Percentiles rank a stretch among this genome's conserved stretches.
Conservation (phyloP, 2,888 invertebrate species). For the Ischnura elegans region DNA sequence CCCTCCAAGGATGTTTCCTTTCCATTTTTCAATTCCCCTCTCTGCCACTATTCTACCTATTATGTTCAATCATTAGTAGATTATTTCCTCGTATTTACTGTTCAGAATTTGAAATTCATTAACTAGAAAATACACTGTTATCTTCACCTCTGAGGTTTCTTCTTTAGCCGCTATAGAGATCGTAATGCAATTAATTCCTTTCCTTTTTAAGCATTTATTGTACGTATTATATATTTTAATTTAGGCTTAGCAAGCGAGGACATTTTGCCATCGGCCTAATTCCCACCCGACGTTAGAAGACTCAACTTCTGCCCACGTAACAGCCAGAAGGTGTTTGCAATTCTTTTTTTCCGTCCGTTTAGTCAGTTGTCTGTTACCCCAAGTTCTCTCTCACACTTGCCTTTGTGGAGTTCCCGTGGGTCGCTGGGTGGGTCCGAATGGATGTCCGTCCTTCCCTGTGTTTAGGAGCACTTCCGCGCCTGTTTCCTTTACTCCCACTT, state of each 20-base stretch:
- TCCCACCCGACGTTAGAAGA: background rate
- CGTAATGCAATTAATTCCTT: too few species aligned
- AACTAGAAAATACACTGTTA: too few species aligned
- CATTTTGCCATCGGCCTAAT: conserved; percentile 37
- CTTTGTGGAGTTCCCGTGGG: too few species aligned
- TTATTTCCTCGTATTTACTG: too few species aligned
- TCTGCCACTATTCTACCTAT: too few species aligned
- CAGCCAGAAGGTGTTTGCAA: background rate
- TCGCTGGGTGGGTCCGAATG: background rate
- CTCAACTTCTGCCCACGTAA: background rate
- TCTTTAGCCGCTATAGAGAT: too few species aligned
- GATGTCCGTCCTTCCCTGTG: background rate
- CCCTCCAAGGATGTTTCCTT: background rate
- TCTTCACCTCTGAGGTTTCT: conserved; percentile 26
- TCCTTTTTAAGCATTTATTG: too few species aligned
- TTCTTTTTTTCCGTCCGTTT: background rate
- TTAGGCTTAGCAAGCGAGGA: background rate
- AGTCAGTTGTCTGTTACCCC: background rate
- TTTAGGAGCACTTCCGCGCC: background rate
- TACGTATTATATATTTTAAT: too few species aligned
- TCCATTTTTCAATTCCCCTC: background rate
- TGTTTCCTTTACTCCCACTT: background rate
- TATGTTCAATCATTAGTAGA: too few species aligned
- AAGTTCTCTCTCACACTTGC: background rate
- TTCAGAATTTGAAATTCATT: too few species aligned